Conservation (phyloP, 1,140 invertebrate genomes). For the Cotesia chilonis region DNA sequence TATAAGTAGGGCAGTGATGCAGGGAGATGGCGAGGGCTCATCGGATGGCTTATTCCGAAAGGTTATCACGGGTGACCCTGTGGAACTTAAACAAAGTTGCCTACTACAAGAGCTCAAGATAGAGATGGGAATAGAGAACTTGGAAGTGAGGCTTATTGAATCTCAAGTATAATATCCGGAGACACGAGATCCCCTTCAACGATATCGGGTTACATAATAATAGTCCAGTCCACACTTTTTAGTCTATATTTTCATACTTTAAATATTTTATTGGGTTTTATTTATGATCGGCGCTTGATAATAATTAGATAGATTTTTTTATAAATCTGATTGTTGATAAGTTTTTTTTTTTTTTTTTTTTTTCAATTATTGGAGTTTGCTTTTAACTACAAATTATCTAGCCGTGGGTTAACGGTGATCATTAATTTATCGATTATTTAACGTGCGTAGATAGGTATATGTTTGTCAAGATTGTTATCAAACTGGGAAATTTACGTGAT, state of each 20-base stretch:
- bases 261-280: no score
- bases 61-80: slow-evolving; percentile 47
- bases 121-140: not conserved
- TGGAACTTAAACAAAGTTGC: slow-evolving; percentile 51
- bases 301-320: no score
- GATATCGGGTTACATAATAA: slow-evolving; percentile 43
- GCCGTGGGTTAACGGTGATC: no score
- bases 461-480: no score
- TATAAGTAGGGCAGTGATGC: not conserved
- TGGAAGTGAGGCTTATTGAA: slow-evolving; percentile 45
- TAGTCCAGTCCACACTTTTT: not conserved
- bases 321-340: no score
- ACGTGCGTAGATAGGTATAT: no score
- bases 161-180: slow-evolving; percentile 49
- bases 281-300: no score
- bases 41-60: slow-evolving; percentile 45
- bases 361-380: no score
- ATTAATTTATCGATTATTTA: no score
- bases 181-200: slow-evolving; percentile 46
- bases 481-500: no score
- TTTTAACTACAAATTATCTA: no score
- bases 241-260: not conserved
- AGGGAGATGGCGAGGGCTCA: not conserved
- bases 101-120: not conserved
- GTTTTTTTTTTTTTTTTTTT: no score